These are phyloP conservation scores for Azorinus chamasolen DNA, from an alignment of 2,888 invertebrate species.

Conservation along the genomic window DNA sequence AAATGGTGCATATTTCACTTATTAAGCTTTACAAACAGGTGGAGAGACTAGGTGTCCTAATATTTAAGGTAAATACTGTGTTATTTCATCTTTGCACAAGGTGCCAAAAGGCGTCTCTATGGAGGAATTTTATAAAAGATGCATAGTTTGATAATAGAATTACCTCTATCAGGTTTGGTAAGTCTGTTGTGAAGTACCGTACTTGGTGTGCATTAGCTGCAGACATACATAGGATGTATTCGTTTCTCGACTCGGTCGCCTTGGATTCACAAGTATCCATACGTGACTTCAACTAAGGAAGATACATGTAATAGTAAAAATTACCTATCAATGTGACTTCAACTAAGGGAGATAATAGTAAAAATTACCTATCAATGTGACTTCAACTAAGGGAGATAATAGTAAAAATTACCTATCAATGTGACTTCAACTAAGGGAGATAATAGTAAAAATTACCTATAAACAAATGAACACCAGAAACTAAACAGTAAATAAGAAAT, in stretches of 20 bases:
- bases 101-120: too few relatives aligned
- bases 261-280: conserved; percentile 97
- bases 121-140: too few relatives aligned
- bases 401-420: not conserved
- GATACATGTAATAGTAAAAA: not conserved
- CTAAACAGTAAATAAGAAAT: too few relatives aligned
- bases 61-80: too few relatives aligned
- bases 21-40: too few relatives aligned
- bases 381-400: conserved; percentile 89
- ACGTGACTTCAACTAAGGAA: conserved; percentile 91
- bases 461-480: too few relatives aligned
- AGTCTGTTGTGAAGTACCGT: conserved; percentile 96
- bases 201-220: conserved; percentile 97
- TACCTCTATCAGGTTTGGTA: conserved; percentile 94
- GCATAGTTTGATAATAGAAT: too few relatives aligned
- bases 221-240: conserved; percentile 95
- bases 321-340: conserved; percentile 87
- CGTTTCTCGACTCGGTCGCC: conserved; percentile 97
- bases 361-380: conserved; percentile 75
- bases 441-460: not conserved
- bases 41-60: too few relatives aligned
- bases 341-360: conserved; percentile 87
- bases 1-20: too few relatives aligned
- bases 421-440: conserved; percentile 89
- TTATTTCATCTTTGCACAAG: too few relatives aligned